Percentiles rank a stretch among this genome's conserved stretches.
Conservation (phyloP, 2,888 invertebrate genomes). For the Flabesymbios commensalis region DNA sequence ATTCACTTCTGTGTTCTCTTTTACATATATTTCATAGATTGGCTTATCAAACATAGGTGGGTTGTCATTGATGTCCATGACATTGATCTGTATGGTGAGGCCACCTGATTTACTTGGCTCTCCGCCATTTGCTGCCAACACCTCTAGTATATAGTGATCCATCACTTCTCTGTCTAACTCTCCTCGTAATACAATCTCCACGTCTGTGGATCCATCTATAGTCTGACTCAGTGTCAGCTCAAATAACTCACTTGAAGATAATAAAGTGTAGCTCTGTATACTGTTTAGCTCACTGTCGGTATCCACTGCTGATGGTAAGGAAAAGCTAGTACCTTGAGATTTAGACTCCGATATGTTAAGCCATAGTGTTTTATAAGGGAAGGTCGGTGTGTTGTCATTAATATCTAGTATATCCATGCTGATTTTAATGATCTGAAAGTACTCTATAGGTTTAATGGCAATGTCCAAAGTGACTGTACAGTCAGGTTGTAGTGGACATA, state of each 20-base stretch:
- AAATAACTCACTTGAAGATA: too few species aligned
- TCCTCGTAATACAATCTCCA: background rate
- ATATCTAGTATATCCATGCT: slow-evolving; percentile 9
- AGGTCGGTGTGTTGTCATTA: slow-evolving; percentile 17
- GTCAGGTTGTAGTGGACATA: too few species aligned
- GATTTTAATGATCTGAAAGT: slow-evolving; percentile 11
- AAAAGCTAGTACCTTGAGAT: too few species aligned
- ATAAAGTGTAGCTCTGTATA: too few species aligned
- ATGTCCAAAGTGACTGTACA: too few species aligned
- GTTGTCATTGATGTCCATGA: slow-evolving; percentile 92
- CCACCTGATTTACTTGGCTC: slow-evolving; percentile 37
- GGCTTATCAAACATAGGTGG: slow-evolving; percentile 76
- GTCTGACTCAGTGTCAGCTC: background rate
- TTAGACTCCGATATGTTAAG: background rate
- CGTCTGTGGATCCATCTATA: slow-evolving; percentile 4
- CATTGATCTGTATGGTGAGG: slow-evolving; percentile 72
- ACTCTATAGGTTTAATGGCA: background rate
- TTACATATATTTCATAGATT: slow-evolving; percentile 74
- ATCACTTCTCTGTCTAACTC: slow-evolving; percentile 8
- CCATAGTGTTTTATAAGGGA: background rate
- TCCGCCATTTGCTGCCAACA: slow-evolving; percentile 63
- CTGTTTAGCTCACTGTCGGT: too few species aligned
- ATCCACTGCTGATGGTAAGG: too few species aligned
- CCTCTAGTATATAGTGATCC: background rate
- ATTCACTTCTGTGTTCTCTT: slow-evolving; percentile 86